Base-by-base conservation (phyloP, 1,140 invertebrate genomes). In the Galleria mellonella region DNA sequence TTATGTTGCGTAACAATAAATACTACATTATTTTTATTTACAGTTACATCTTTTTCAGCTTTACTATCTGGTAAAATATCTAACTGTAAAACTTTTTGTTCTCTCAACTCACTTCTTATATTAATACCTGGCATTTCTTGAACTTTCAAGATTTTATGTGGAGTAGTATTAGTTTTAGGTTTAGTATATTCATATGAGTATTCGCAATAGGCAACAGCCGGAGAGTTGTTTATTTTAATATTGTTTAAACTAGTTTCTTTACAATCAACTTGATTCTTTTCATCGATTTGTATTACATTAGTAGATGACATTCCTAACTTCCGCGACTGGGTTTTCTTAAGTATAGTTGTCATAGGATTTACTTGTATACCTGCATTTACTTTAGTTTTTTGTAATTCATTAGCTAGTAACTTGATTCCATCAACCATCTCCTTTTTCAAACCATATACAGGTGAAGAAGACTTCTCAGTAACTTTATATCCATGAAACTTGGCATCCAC, bases 401-500 rank as follows among this genome's bases (percentile, higher is more conserved):
- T n/a, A n/a, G 17, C 9, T 4, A 15, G 14, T 2, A 13, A 3
- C 11, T 37, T 37, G 3, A 10, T n/a, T 31, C 27, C 17, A 33
- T 53, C 41, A 32, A 44, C n/a, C n/a, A n/a, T 43, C 54, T 62
- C 37, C 13, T 52, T 61, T 43, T 51, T 50, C 15, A 15, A 10
- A 43, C 47, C 60, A 17, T 27, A 31, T 13, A 45, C 49, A 33
- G 54, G 17, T 30, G 29, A 30, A 27, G n/a, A 12, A 9, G 57
- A 9, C 56, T 68, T 68, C 39, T 72, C 63, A 47, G 72, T 44
- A 39, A 79, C 62, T 68, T 78, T 76, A 42, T 79, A 54, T 10
- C 79, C 82, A 44, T 81, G 62, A 54, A 87, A 81, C 66, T 86
- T 87, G 9, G 83, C 86, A 50, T 78, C 78, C 0, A 87, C 86